Conservation (phyloP, 2,888 invertebrate species). For the Theodoxus fluviatilis region DNA sequence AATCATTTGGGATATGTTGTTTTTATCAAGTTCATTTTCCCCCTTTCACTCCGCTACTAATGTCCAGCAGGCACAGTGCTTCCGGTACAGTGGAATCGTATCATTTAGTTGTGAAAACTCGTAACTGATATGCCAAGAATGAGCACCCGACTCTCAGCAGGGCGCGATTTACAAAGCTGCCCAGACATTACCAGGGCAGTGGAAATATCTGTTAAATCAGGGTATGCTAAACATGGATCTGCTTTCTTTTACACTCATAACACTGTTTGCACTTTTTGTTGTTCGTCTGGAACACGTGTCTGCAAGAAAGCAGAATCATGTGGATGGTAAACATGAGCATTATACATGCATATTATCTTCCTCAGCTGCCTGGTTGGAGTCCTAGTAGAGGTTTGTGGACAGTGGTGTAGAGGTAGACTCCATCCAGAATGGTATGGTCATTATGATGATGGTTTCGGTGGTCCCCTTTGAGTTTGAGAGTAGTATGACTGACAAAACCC, state of each 20-base stretch:
- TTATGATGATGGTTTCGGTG: background rate
- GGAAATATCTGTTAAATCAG: constrained; percentile 56
- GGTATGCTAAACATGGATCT: too few relatives aligned
- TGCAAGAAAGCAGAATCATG: too few relatives aligned
- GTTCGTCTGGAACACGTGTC: too few relatives aligned
- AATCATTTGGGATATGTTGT: background rate
- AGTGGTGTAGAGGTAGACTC: too few relatives aligned
- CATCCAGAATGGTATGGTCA: background rate
- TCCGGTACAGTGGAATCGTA: background rate
- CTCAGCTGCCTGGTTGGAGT: too few relatives aligned
- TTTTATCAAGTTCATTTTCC: background rate
- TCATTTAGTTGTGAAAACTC: background rate
- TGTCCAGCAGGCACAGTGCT: too few relatives aligned
- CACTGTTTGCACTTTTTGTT: too few relatives aligned
- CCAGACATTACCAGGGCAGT: constrained; percentile 57
- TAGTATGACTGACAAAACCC: background rate
- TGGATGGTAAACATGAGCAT: too few relatives aligned
- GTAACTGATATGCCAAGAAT: constrained; percentile 27
- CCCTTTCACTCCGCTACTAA: background rate
- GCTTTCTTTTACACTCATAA: too few relatives aligned
- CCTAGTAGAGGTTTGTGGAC: too few relatives aligned
- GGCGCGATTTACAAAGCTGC: constrained; percentile 57
- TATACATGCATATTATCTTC: too few relatives aligned
- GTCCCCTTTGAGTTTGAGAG: background rate
- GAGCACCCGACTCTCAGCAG: constrained; percentile 57